A percentile compares a stretch with the other conserved stretches of the same genome.
Evolutionary conservation across 2,113 vertebrate genomes (phyloP).

Genomic region (Helogale parvula): DNA sequence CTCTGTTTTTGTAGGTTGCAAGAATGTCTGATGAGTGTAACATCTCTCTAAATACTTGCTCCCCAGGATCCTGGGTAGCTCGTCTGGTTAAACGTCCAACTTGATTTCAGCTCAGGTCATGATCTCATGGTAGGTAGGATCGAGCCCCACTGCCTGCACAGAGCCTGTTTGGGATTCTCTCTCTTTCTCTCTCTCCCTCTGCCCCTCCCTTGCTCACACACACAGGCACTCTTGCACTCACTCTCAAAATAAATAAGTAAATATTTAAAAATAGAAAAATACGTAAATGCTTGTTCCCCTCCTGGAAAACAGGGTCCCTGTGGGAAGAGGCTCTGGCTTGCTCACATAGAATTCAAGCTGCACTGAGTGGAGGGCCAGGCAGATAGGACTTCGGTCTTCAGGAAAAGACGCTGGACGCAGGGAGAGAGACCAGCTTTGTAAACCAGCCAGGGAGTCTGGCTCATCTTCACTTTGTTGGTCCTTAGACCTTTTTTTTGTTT

Average conservation of each 20-base stretch:
- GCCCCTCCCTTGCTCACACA: no score
- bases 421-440: background rate
- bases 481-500: background rate
- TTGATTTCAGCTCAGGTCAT: no score
- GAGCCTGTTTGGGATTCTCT: no score
- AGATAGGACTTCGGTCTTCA: rapidly evolving
- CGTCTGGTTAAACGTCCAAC: no score
- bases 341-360: background rate
- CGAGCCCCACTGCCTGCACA: no score
- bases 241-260: no score
- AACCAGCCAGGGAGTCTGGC: background rate
- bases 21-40: background rate
- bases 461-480: background rate
- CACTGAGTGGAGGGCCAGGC: background rate
- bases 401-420: background rate
- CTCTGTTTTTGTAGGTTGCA: background rate
- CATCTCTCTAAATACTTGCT: background rate
- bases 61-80: no score
- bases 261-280: no score
- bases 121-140: no score
- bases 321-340: background rate
- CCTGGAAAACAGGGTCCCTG: background rate
- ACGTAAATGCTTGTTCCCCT: background rate
- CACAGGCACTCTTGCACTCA: no score
- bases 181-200: no score